Percentiles rank a stretch among this genome's conserved stretches.
Evolutionary conservation across 2,888 invertebrate genomes (phyloP).

Genomic region (Meiosimyza decipiens): DNA sequence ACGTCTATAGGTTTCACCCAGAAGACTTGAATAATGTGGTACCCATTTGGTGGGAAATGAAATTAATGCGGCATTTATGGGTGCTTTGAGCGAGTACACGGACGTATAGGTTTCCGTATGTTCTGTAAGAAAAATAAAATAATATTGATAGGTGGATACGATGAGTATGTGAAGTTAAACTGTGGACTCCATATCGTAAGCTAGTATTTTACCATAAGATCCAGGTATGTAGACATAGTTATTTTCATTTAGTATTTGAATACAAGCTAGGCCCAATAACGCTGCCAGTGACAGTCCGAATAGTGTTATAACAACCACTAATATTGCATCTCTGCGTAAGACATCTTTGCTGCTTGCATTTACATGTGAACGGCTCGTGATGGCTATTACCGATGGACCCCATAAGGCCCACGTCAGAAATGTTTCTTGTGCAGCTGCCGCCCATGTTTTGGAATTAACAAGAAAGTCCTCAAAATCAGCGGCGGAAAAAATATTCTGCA

Average conservation of each 20-base stretch:
- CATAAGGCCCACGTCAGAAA: slow-evolving; percentile 84
- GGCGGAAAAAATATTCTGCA: slow-evolving; percentile 78
- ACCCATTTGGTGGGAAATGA: slow-evolving; percentile 67
- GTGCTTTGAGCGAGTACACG: slow-evolving; percentile 72
- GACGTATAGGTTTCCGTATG: slow-evolving; percentile 78
- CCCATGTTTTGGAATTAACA: slow-evolving; percentile 85
- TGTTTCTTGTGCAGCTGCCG: slow-evolving; percentile 88
- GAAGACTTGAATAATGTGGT: slow-evolving; percentile 63
- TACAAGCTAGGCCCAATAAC: slow-evolving; percentile 84
- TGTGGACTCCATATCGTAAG: no score
- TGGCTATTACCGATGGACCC: slow-evolving; percentile 64
- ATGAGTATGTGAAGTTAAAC: background rate
- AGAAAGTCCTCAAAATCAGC: slow-evolving; percentile 89
- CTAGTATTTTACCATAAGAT: slow-evolving; percentile 79
- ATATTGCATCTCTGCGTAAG: slow-evolving; percentile 72
- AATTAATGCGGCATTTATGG: slow-evolving; percentile 71
- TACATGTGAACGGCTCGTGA: slow-evolving; percentile 59
- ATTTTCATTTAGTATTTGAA: slow-evolving; percentile 79
- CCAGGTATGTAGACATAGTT: slow-evolving; percentile 83
- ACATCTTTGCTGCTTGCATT: slow-evolving; percentile 52
- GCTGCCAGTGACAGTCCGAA: slow-evolving; percentile 80
- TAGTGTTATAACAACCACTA: slow-evolving; percentile 78
- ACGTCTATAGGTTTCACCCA: slow-evolving; percentile 63
- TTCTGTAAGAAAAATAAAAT: slow-evolving; percentile 69
- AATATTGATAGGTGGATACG: background rate